phyloP scores from a whole-genome alignment of 2,113 vertebrate species.

The Clupea harengus region DNA sequence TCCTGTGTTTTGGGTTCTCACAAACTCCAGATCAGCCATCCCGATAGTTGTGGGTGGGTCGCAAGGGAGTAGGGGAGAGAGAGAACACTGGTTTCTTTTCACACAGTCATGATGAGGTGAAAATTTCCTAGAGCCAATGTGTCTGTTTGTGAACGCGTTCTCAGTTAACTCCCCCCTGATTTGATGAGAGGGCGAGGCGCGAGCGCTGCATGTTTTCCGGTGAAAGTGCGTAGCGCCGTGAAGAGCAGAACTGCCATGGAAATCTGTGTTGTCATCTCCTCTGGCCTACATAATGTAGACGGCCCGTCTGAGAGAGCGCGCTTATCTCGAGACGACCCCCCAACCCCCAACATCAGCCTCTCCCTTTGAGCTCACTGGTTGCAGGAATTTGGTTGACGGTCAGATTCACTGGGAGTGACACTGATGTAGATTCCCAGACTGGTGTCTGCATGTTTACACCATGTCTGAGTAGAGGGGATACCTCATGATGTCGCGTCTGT shows the following conservation, averaged over 20 bases:
- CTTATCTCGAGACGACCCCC: conserved; percentile 20
- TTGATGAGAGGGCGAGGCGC: neutral
- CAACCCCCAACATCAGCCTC: neutral
- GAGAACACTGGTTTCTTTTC: conserved; percentile 7
- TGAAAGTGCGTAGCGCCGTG: neutral
- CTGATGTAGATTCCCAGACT: neutral
- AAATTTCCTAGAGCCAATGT: conserved; percentile 6
- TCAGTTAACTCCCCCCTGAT: neutral
- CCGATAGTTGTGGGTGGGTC: conserved; percentile 47
- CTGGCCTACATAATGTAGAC: neutral
- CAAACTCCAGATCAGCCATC: conserved; percentile 46
- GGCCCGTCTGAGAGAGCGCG: conserved; percentile 13
- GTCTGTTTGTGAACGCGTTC: neutral
- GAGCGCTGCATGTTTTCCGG: neutral
- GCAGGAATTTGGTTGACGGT: conserved; percentile 30
- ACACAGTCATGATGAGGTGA: neutral
- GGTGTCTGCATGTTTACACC: neutral
- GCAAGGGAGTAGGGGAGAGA: neutral
- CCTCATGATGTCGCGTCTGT: neutral
- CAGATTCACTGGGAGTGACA: neutral
- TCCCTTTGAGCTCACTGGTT: neutral
- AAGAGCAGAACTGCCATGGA: neutral
- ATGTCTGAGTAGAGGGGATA: neutral
- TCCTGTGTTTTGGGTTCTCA: conserved; percentile 60
- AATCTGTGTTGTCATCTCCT: conserved; percentile 12